Evolutionary conservation across 2,888 invertebrate species (phyloP), one percentile per base, ranked within the genome.

Genomic region (Eupithecia subfuscata): DNA sequence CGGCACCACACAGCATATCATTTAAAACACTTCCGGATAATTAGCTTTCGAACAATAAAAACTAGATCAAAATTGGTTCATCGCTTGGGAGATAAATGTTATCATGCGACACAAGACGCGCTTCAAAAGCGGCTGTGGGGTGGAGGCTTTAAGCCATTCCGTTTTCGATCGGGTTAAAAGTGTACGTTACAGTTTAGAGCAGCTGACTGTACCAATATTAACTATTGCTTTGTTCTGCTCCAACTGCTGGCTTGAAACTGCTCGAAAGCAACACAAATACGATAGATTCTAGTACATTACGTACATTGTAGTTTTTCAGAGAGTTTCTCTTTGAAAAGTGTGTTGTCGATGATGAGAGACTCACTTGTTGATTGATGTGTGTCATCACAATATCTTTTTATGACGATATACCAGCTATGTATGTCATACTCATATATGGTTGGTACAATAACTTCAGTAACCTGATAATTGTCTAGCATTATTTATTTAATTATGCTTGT

Each of bases 211-310:
- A 60, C 18, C 22, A n/a, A 30, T 70, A 67, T 43, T 69, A 84
- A 82, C 83, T 83, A 83, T 82, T 37, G 78, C 78, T 77, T 82
- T 84, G 84, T 86, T 84, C 83, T 84, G 86, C 84, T 86, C 85
- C 82, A 82, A 74, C 79, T 80, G 79, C 60, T 34, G 63, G 11
- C 25, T 60, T 12, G 25, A 14, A 60, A 25, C 72, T 67, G 60
- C 73, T 77, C 75, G 73, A 72, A 77, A 77, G 70, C 68, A 77
- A 63, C 77, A 75, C 77, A 77, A 67, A 73, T 77, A 64, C 77
- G 52, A 73, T 64, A 64, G 63, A 77, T 77, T 73, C 77, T 77
- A 75, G 75, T 70, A 2, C n/a, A n/a, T 73, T 25, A n/a, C 34
- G 40, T 25, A 60, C 22, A 43, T 75, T 73, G 63, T 52, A 70